phyloP scores from a whole-genome alignment of 2,113 vertebrate genomes.

The Glaucidium brasilianum region DNA sequence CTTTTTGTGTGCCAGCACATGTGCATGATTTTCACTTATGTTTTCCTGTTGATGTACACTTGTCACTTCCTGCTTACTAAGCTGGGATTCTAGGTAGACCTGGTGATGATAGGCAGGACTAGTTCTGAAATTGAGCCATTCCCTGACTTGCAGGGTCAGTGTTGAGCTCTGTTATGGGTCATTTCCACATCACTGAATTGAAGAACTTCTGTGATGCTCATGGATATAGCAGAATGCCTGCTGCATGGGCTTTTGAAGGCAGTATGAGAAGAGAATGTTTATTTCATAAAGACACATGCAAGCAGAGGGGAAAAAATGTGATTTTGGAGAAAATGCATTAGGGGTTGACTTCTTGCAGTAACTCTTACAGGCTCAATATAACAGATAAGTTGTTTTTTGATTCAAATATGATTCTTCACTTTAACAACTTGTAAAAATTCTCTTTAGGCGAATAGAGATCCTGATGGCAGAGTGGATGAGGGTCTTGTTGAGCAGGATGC shows the following conservation, averaged over 20 bases:
- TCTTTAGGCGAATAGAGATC: slow-evolving; percentile 84
- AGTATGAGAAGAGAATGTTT: background rate
- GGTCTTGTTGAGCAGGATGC: slow-evolving; percentile 87
- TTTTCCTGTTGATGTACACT: background rate
- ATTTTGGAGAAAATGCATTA: background rate
- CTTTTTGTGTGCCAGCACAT: background rate
- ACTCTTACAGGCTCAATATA: background rate
- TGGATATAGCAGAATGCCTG: background rate
- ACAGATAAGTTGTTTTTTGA: background rate
- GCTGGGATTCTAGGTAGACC: background rate
- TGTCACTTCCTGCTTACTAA: rapidly evolving
- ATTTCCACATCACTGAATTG: background rate
- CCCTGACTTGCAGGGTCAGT: background rate
- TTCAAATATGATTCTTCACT: background rate
- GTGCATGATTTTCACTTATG: background rate
- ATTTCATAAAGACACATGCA: background rate
- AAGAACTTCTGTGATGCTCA: background rate
- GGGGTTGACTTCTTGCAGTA: background rate
- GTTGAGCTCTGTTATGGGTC: background rate
- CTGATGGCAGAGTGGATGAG: slow-evolving; percentile 75
- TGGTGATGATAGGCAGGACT: background rate
- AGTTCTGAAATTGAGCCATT: background rate
- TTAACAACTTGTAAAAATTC: background rate
- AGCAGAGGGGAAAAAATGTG: background rate
- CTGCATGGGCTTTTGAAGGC: rapidly evolving